Evolutionary conservation across 2,113 vertebrate species (phyloP).

Genomic region (Toxotes chatareus): DNA sequence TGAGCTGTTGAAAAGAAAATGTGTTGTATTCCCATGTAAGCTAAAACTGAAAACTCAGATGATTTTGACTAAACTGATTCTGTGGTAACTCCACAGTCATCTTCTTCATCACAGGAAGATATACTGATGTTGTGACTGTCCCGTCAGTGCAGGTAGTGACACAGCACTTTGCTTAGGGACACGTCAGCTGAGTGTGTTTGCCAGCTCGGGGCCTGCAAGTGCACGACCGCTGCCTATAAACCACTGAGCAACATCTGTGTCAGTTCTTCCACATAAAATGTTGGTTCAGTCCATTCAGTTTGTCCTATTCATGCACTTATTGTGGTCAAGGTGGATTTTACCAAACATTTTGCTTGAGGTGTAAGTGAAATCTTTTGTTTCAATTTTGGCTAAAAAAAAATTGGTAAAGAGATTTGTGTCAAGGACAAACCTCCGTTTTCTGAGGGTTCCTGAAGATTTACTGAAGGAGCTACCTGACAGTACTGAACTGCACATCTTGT

Average conservation of each 20-base stretch:
- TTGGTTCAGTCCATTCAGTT: background rate
- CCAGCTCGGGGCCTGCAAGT: conserved; percentile 1
- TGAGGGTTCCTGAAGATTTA: background rate
- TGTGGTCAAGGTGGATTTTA: background rate
- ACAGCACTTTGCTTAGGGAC: conserved; percentile 57
- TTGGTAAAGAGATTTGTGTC: background rate
- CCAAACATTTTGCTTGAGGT: background rate
- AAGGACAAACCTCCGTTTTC: background rate
- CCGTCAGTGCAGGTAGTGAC: conserved; percentile 44
- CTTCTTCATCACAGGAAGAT: background rate
- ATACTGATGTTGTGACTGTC: conserved; percentile 3
- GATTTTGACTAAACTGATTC: conserved; percentile 3
- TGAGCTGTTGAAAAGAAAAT: background rate
- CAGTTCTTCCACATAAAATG: background rate
- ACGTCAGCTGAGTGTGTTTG: conserved; percentile 18
- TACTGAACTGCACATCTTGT: background rate
- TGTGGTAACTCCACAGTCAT: background rate
- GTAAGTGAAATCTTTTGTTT: background rate
- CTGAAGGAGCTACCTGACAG: background rate
- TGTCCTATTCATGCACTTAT: background rate
- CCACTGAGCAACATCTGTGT: conserved; percentile 1
- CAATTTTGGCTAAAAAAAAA: background rate
- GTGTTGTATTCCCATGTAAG: background rate
- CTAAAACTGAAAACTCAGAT: background rate
- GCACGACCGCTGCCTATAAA: conserved; percentile 7